These are phyloP conservation scores for Eristalinus sepulchralis DNA, from an alignment of 2,888 invertebrate genomes.

Conservation along the genomic window DNA sequence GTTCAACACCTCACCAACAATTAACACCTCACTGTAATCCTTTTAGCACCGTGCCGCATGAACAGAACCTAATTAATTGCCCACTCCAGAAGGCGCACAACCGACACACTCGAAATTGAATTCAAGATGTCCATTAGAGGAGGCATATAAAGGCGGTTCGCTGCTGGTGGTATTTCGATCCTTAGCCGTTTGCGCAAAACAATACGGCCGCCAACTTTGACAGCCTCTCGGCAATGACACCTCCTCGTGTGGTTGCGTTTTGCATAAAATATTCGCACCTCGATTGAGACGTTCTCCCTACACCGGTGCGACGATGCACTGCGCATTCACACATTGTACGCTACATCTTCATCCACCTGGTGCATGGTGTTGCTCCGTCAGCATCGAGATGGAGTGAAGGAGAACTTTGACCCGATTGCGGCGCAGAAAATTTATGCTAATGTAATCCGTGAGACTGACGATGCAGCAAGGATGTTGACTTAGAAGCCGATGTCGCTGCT, in stretches of 20 bases:
- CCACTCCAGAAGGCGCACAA: conserved; percentile 15
- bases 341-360: conserved; percentile 21
- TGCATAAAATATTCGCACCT: conserved; percentile 62
- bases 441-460: conserved; percentile 24
- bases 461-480: conserved; percentile 19
- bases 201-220: conserved; percentile 36
- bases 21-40: conserved; percentile 50
- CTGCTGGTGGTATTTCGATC: background rate
- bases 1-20: conserved; percentile 17
- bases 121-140: conserved; percentile 41
- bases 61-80: conserved; percentile 39
- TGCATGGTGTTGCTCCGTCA: background rate
- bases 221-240: conserved; percentile 30
- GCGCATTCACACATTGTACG: background rate
- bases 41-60: conserved; percentile 55
- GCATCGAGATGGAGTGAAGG: background rate
- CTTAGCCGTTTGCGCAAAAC: conserved; percentile 9
- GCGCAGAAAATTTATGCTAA: conserved; percentile 45
- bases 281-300: conserved; percentile 39
- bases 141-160: conserved; percentile 5
- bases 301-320: conserved; percentile 6
- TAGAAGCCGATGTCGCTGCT: conserved; percentile 11
- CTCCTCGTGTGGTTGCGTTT: conserved; percentile 33
- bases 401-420: conserved; percentile 36
- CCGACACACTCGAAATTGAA: conserved; percentile 8